Evolutionary conservation across 2,797 vertebrate species (phyloP).

Genomic region (Sorex maritimensis): DNA sequence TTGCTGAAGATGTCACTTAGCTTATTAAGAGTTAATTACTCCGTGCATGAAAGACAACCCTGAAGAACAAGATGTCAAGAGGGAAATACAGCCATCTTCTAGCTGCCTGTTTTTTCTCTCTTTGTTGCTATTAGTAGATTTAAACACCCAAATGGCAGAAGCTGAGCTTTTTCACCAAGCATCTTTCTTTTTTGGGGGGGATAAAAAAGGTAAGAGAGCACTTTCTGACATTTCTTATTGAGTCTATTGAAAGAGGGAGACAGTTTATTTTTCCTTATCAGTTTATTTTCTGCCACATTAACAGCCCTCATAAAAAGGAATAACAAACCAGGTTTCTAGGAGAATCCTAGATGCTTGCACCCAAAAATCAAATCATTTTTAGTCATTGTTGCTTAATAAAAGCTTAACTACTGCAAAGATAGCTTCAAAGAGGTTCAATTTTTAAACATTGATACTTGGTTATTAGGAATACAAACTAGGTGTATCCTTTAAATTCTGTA

Average conservation of each 20-base stretch:
- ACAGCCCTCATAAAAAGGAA: neutral
- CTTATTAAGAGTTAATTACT: constrained; percentile 64
- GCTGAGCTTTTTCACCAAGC: constrained; percentile 23
- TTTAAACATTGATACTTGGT: constrained; percentile 1
- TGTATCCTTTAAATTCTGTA: neutral
- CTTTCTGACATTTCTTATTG: constrained; percentile 55
- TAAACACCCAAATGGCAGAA: constrained; percentile 12
- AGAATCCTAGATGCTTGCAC: neutral
- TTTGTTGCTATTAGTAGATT: neutral
- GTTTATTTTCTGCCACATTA: neutral
- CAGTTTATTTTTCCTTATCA: constrained; percentile 6
- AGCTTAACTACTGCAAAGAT: neutral
- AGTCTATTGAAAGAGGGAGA: neutral
- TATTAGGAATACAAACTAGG: neutral
- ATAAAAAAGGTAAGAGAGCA: constrained; percentile 23
- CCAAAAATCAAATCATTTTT: constrained; percentile 40
- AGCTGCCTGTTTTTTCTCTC: neutral
- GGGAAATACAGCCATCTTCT: neutral
- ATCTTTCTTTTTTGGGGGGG: neutral
- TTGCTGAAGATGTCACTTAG: constrained; percentile 17
- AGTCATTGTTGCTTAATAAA: neutral
- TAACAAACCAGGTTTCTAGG: neutral
- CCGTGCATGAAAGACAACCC: neutral
- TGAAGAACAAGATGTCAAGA: neutral
- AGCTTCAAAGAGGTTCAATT: constrained; percentile 15